Percentiles rank a stretch among this genome's conserved stretches.
Evolutionary conservation across 2,888 invertebrate species (phyloP).

Genomic region (Nephrotoma appendiculata): DNA sequence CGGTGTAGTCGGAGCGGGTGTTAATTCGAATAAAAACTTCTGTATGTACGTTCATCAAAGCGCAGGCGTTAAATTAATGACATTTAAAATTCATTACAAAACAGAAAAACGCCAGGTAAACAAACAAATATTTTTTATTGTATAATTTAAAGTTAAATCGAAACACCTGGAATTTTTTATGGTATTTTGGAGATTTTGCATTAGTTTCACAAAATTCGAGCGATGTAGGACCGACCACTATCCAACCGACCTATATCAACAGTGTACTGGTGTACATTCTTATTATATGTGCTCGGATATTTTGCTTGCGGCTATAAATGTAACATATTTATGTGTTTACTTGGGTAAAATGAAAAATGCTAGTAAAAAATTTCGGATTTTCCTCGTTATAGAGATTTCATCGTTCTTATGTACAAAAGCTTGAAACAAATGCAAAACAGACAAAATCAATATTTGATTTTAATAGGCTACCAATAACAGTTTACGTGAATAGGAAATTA

Average conservation of each 20-base stretch:
- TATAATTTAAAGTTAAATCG: background rate
- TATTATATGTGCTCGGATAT: too few species aligned
- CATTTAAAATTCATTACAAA: background rate
- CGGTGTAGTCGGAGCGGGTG: background rate
- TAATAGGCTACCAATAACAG: background rate
- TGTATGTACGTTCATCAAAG: background rate
- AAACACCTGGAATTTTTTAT: background rate
- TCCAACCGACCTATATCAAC: too few species aligned
- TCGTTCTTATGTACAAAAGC: too few species aligned
- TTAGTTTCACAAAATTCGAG: background rate
- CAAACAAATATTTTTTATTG: background rate
- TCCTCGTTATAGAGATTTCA: background rate
- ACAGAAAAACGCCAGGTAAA: background rate
- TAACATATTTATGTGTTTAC: too few species aligned
- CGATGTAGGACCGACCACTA: background rate
- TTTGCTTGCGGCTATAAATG: background rate
- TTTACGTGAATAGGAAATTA: background rate
- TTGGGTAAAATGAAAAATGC: background rate
- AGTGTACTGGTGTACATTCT: too few species aligned
- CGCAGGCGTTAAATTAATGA: background rate
- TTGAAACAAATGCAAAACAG: background rate
- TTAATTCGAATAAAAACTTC: background rate
- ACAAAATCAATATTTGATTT: background rate
- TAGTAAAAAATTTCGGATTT: background rate
- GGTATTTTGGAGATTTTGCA: background rate